Evolutionary conservation across 2,888 invertebrate species (phyloP).

Genomic region (Vesta saturnalis): DNA sequence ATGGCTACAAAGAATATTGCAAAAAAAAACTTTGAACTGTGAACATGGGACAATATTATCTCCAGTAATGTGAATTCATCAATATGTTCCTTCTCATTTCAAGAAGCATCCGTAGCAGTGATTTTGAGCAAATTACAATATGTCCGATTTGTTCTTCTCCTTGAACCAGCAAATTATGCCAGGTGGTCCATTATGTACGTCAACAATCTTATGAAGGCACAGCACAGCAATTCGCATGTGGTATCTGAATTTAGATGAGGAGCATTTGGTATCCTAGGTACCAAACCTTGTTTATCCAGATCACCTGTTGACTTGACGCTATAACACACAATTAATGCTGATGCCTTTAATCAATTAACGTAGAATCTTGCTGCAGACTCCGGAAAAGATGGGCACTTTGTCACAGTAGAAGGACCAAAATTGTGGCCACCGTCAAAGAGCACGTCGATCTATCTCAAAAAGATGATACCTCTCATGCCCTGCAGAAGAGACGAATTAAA

Average conservation of each 20-base stretch:
- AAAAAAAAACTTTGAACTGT: neutral
- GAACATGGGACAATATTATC: constrained; percentile 3
- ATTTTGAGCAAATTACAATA: constrained; percentile 26
- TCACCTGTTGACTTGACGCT: constrained; percentile 41
- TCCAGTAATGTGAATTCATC: neutral
- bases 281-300: neutral
- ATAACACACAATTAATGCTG: constrained; percentile 50
- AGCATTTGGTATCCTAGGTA: constrained; percentile 41
- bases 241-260: constrained; percentile 38
- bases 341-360: constrained; percentile 43
- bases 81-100: constrained; percentile 14
- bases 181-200: constrained; percentile 24
- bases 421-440: constrained; percentile 29
- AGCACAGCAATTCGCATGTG: constrained; percentile 42
- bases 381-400: constrained; percentile 47
- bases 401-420: constrained; percentile 41
- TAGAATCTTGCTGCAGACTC: constrained; percentile 37
- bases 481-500: constrained; percentile 38
- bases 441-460: constrained; percentile 12
- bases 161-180: constrained; percentile 11
- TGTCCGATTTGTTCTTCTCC: constrained; percentile 25
- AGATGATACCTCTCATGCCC: constrained; percentile 32
- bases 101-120: constrained; percentile 28
- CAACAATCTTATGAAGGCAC: constrained; percentile 40
- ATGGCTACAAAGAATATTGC: neutral